phyloP scores from a whole-genome alignment of 2,113 vertebrate genomes.

The Ibidorhyncha struthersii region DNA sequence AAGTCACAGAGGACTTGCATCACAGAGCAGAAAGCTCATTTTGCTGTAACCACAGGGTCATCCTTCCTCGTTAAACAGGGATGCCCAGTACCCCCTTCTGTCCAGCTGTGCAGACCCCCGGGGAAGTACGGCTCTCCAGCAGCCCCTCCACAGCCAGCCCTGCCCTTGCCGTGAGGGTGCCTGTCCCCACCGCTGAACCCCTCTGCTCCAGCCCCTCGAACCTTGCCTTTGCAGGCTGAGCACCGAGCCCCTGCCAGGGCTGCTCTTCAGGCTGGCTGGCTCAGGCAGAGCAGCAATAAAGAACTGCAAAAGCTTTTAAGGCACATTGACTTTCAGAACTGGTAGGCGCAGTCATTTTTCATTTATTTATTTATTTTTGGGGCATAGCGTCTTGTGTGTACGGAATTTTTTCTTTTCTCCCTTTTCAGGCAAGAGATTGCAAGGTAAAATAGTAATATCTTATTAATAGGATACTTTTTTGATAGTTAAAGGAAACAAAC shows the following conservation, averaged over 20 bases:
- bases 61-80: neutral
- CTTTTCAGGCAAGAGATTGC: neutral
- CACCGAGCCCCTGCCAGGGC: neutral
- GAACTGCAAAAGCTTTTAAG: neutral
- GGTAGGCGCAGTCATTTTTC: neutral
- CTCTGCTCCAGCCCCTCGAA: neutral
- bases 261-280: neutral
- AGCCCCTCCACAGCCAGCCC: neutral
- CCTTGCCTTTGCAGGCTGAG: neutral
- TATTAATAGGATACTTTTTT: slow-evolving; percentile 9
- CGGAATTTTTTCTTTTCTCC: neutral
- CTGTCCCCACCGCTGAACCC: neutral
- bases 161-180: accelerated
- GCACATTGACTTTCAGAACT: neutral
- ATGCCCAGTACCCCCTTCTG: neutral
- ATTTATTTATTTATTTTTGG: slow-evolving; percentile 15
- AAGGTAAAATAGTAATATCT: slow-evolving; percentile 48
- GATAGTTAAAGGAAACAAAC: neutral
- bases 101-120: accelerated
- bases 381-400: neutral
- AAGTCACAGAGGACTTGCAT: slow-evolving; percentile 27
- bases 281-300: neutral
- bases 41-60: neutral
- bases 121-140: accelerated
- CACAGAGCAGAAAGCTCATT: neutral